Evolutionary conservation across 2,113 vertebrate species (phyloP).

Genomic region (Mesoclemmys tuberculata): DNA sequence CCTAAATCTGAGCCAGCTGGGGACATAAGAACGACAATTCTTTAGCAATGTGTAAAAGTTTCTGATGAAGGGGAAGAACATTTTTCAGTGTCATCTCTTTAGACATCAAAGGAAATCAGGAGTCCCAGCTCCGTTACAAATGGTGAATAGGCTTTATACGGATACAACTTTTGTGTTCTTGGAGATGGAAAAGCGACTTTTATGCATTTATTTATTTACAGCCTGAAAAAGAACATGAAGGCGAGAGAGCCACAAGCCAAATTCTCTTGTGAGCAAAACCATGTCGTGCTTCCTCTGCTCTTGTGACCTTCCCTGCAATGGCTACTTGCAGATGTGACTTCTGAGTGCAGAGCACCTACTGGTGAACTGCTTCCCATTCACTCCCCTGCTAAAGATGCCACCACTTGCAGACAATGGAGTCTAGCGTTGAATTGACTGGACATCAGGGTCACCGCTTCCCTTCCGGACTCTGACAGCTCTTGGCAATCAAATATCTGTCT

Average conservation of each 20-base stretch:
- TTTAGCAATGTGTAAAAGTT: not conserved
- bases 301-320: not conserved
- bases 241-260: not conserved
- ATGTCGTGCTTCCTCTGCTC: not conserved
- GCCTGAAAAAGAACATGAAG: not conserved
- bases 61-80: not conserved
- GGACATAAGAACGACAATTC: not conserved
- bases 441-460: too few species aligned
- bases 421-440: not conserved
- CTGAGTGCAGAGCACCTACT: not conserved
- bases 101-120: not conserved
- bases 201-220: not conserved
- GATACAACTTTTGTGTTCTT: not conserved
- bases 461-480: not conserved
- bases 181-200: fast-evolving
- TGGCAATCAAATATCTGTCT: not conserved
- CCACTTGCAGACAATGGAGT: not conserved
- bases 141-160: not conserved
- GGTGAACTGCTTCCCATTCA: not conserved
- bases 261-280: not conserved
- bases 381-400: too few species aligned
- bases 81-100: fast-evolving
- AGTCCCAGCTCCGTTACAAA: not conserved
- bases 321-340: not conserved
- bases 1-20: not conserved